Evolutionary conservation across 2,797 vertebrate genomes (phyloP).

Genomic region (Petrocephalus schoutedeni): DNA sequence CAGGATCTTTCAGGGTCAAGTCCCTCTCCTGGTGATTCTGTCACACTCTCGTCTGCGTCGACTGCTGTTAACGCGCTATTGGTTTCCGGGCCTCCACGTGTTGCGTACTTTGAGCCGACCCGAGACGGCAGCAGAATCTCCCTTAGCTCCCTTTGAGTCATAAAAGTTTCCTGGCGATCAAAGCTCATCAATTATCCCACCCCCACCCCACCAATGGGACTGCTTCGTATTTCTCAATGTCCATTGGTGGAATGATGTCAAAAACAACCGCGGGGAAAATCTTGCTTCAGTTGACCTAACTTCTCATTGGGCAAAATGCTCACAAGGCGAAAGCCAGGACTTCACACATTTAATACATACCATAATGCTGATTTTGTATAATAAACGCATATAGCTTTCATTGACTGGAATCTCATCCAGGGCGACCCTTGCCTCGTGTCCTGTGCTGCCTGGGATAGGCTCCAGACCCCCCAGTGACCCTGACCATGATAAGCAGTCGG

Average conservation of each 20-base stretch:
- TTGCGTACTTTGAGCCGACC: conserved; percentile 37
- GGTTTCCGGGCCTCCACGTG: background rate
- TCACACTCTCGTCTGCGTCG: background rate
- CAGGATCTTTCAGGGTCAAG: background rate
- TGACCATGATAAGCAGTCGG: background rate
- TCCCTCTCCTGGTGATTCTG: background rate
- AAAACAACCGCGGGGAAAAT: background rate
- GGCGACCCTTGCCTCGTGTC: too few species aligned
- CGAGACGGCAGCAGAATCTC: background rate
- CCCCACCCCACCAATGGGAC: background rate
- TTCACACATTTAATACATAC: background rate
- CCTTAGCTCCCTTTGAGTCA: background rate
- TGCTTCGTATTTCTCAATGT: background rate
- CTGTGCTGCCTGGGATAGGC: too few species aligned
- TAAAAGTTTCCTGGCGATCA: background rate
- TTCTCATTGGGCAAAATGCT: background rate
- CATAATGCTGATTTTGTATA: background rate
- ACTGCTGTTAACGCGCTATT: background rate
- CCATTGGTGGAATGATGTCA: background rate
- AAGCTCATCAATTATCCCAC: background rate
- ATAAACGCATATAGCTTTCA: too few species aligned
- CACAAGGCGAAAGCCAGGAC: background rate
- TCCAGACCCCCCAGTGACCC: too few species aligned
- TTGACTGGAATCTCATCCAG: too few species aligned
- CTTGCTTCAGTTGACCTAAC: background rate